Conservation (phyloP, 2,888 invertebrate genomes). For the Amphiduros pacificus region DNA sequence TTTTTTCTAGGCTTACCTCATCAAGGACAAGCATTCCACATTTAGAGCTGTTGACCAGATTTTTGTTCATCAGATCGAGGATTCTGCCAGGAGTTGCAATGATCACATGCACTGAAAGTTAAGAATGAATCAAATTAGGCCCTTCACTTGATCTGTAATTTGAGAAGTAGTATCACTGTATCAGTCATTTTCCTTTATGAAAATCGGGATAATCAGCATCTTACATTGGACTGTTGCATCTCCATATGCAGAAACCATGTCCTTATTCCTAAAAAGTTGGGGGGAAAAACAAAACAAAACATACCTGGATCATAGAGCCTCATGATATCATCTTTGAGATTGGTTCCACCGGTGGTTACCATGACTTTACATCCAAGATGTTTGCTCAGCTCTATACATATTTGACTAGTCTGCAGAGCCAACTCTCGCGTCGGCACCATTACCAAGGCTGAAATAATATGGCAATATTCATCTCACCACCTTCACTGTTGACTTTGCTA, state of each 20-base stretch:
- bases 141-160: neutral
- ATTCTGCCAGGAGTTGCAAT: slow-evolving; percentile 99
- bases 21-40: slow-evolving; percentile 97
- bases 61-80: slow-evolving; percentile 98
- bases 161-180: too few relatives aligned
- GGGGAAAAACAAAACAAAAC: slow-evolving; percentile 23
- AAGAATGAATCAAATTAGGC: slow-evolving; percentile 7
- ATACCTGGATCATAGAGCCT: slow-evolving; percentile 96
- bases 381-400: slow-evolving; percentile 97
- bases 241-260: too few relatives aligned
- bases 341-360: slow-evolving; percentile 99
- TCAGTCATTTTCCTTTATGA: neutral
- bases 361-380: slow-evolving; percentile 96
- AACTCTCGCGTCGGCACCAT: slow-evolving; percentile 98
- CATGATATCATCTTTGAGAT: slow-evolving; percentile 94
- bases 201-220: neutral
- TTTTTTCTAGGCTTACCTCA: slow-evolving; percentile 71
- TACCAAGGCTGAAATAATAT: slow-evolving; percentile 75
- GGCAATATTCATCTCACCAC: too few relatives aligned
- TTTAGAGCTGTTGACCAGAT: slow-evolving; percentile 88
- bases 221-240: neutral
- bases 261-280: neutral
- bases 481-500: neutral
- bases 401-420: slow-evolving; percentile 98
- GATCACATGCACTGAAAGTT: slow-evolving; percentile 84